Evolutionary conservation across 2,113 vertebrate genomes (phyloP).

Genomic region (Noctilio leporinus): DNA sequence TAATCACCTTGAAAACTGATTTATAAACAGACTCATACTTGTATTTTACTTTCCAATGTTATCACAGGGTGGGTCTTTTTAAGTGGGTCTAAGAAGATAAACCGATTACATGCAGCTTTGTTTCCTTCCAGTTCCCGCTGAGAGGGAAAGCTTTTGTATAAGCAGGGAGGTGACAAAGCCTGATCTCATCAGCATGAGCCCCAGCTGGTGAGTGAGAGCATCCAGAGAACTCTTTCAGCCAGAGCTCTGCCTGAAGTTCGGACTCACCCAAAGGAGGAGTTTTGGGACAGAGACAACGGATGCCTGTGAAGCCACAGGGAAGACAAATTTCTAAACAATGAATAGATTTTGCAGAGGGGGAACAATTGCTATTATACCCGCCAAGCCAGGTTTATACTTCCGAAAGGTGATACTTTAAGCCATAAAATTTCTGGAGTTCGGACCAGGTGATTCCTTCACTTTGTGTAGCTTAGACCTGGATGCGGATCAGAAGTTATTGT

Average conservation of each 20-base stretch:
- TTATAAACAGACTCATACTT: neutral
- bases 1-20: slow-evolving; percentile 27
- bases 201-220: neutral
- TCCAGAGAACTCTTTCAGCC: neutral
- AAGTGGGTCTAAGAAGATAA: slow-evolving; percentile 43
- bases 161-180: neutral
- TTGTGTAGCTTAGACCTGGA: neutral
- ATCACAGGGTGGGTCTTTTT: neutral
- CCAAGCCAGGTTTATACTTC: neutral
- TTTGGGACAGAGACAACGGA: neutral
- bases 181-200: neutral
- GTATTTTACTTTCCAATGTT: neutral
- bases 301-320: neutral
- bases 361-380: neutral
- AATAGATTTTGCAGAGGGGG: neutral
- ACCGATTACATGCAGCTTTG: neutral
- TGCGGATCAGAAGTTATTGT: neutral
- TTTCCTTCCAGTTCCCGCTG: slow-evolving; percentile 20
- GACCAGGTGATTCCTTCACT: neutral
- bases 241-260: rapidly evolving
- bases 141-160: neutral
- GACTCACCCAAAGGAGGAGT: neutral
- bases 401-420: neutral
- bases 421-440: neutral
- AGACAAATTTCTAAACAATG: neutral